These are phyloP conservation scores for Otus scops DNA, from an alignment of 2,797 vertebrate species.

Conservation along the genomic window DNA sequence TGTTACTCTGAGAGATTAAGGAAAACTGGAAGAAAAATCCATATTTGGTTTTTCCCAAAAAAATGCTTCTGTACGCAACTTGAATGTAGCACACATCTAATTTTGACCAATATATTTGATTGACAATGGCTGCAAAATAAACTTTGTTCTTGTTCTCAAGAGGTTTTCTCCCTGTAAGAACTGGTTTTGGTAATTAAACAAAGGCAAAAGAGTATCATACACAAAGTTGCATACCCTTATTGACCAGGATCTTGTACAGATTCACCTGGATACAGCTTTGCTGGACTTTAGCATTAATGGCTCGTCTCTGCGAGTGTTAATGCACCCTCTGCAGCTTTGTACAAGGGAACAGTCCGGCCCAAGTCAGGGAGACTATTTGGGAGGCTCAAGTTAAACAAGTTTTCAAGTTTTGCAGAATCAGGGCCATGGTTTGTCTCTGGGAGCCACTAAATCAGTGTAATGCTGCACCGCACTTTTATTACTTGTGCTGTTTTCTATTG, in stretches of 20 bases:
- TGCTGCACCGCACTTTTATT: neutral
- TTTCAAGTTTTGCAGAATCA: neutral
- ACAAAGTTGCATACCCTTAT: neutral
- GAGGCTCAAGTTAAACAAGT: neutral
- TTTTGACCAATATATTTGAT: neutral
- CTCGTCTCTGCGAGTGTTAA: neutral
- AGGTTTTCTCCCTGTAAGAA: neutral
- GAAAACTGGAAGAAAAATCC: neutral
- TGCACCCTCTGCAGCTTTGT: neutral
- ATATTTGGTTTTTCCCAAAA: neutral
- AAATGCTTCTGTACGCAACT: neutral
- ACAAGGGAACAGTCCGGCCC: neutral
- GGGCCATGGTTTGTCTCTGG: neutral
- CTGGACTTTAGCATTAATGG: neutral
- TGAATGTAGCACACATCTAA: neutral
- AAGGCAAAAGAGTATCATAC: neutral
- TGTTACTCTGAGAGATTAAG: neutral
- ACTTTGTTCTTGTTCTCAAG: constrained; percentile 13
- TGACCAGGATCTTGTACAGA: neutral
- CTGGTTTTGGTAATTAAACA: neutral
- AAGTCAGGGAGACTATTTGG: neutral
- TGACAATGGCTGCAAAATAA: neutral
- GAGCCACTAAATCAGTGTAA: neutral
- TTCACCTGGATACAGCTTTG: neutral
- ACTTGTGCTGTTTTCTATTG: neutral